phyloP scores from a whole-genome alignment of 2,797 vertebrate genomes.

The Parauchenoglanis ngamensis region DNA sequence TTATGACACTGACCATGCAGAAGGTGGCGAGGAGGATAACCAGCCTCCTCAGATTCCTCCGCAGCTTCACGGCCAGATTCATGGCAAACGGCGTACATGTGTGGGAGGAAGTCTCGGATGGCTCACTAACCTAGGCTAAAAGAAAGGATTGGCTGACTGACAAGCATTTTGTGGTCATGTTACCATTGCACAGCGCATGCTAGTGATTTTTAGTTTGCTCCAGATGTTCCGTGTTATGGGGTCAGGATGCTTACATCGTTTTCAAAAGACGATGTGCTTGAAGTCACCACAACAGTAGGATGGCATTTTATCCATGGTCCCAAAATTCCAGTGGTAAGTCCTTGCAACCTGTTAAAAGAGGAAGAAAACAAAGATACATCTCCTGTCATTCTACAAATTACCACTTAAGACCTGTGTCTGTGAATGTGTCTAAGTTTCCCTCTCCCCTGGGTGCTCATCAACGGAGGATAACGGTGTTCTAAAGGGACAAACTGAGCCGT shows the following conservation, averaged over 20 bases:
- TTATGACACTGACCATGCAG: constrained; percentile 87
- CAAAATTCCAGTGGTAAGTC: neutral
- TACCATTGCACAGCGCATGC: constrained; percentile 90
- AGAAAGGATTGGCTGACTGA: constrained; percentile 59
- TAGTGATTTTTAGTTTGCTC: constrained; percentile 22
- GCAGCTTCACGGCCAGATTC: constrained; percentile 82
- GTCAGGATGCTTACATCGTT: constrained; percentile 57
- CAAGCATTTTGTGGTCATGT: constrained; percentile 80
- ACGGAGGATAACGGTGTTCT: constrained; percentile 44
- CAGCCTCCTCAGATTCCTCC: constrained; percentile 84
- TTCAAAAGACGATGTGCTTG: constrained; percentile 58
- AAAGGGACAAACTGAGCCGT: constrained; percentile 59
- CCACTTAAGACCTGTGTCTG: constrained; percentile 30
- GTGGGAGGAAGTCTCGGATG: constrained; percentile 53
- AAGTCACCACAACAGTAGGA: neutral
- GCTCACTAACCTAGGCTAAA: constrained; percentile 65
- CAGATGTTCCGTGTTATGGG: constrained; percentile 31
- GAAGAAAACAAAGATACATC: constrained; percentile 18
- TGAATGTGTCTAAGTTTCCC: constrained; percentile 45
- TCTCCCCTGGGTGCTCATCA: constrained; percentile 43
- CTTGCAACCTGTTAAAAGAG: constrained; percentile 25
- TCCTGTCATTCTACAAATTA: constrained; percentile 37
- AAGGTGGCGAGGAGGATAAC: constrained; percentile 90
- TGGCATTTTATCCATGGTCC: neutral
- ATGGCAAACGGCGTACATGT: constrained; percentile 78